These are phyloP conservation scores for Dicranocentrus wangi DNA, from an alignment of 2,888 invertebrate species.

Conservation along the genomic window DNA sequence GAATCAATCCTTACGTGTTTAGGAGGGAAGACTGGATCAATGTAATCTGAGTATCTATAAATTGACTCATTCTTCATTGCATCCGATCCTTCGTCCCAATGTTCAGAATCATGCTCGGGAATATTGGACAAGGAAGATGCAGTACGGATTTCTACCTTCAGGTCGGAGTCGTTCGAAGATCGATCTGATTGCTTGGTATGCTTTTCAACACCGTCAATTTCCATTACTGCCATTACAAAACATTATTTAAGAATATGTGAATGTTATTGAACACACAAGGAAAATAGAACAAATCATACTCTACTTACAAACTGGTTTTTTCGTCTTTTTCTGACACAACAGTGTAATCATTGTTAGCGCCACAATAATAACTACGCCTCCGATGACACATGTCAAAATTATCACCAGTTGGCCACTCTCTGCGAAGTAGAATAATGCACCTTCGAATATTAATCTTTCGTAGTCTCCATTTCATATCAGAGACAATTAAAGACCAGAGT, in stretches of 20 bases:
- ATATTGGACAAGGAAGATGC: conserved; percentile 73
- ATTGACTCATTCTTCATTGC: conserved; percentile 74
- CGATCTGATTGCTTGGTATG: conserved; percentile 82
- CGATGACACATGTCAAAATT: conserved; percentile 88
- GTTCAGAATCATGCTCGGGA: conserved; percentile 73
- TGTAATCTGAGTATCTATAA: conserved; percentile 80
- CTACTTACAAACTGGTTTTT: conserved; percentile 76
- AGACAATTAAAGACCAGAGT: neutral
- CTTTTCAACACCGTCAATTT: conserved; percentile 77
- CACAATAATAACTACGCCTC: conserved; percentile 89
- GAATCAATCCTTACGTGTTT: conserved; percentile 78
- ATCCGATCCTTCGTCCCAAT: conserved; percentile 75
- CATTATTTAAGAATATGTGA: neutral
- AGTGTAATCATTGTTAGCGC: conserved; percentile 89
- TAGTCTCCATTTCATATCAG: conserved; percentile 45
- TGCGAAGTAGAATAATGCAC: conserved; percentile 74
- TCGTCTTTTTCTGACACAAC: conserved; percentile 83
- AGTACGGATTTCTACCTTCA: conserved; percentile 90
- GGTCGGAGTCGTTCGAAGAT: conserved; percentile 91
- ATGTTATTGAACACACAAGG: conserved; percentile 25
- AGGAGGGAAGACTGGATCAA: conserved; percentile 85
- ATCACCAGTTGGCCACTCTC: conserved; percentile 86
- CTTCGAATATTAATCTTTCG: conserved; percentile 60
- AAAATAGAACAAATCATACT: no score
- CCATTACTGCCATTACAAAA: conserved; percentile 73